These are phyloP conservation scores for Calameuta idolon DNA, from an alignment of 2,888 invertebrate genomes.

Conservation along the genomic window DNA sequence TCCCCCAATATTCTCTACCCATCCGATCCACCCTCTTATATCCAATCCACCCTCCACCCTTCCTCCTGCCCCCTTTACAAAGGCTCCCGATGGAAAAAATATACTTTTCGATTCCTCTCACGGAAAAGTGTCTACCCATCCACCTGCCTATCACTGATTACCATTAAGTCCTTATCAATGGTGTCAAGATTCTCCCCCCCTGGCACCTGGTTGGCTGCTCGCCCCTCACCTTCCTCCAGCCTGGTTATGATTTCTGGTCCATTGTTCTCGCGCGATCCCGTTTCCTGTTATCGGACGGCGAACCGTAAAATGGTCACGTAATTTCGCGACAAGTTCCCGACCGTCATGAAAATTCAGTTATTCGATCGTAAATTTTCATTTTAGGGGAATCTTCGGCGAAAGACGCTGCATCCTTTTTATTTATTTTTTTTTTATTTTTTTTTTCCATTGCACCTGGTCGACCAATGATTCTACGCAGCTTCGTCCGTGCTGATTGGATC, in stretches of 20 bases:
- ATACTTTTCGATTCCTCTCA: too few species aligned
- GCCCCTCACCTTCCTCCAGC: slow-evolving; percentile 2
- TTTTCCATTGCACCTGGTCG: background rate
- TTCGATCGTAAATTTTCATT: slow-evolving; percentile 22
- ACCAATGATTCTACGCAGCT: too few species aligned
- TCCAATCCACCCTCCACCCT: too few species aligned
- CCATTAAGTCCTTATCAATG: slow-evolving; percentile 42
- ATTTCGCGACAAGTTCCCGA: background rate
- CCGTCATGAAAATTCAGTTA: background rate
- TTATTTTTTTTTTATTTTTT: slow-evolving; percentile 16
- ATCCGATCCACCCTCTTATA: too few species aligned
- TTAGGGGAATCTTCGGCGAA: slow-evolving; percentile 17
- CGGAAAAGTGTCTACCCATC: too few species aligned
- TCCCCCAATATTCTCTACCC: too few species aligned
- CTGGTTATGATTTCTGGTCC: slow-evolving; percentile 20
- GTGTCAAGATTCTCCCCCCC: slow-evolving; percentile 36
- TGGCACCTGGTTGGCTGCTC: slow-evolving; percentile 24
- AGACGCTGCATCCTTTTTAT: background rate
- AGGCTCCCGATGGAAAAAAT: too few species aligned
- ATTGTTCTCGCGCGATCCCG: slow-evolving; percentile 29
- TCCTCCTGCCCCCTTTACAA: too few species aligned
- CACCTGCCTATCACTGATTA: background rate
- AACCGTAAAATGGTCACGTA: background rate
- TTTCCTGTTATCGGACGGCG: slow-evolving; percentile 35
- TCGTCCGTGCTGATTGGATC: too few species aligned